Evolutionary conservation across 2,113 vertebrate species (phyloP).

Genomic region (Irena cyanogastra): DNA sequence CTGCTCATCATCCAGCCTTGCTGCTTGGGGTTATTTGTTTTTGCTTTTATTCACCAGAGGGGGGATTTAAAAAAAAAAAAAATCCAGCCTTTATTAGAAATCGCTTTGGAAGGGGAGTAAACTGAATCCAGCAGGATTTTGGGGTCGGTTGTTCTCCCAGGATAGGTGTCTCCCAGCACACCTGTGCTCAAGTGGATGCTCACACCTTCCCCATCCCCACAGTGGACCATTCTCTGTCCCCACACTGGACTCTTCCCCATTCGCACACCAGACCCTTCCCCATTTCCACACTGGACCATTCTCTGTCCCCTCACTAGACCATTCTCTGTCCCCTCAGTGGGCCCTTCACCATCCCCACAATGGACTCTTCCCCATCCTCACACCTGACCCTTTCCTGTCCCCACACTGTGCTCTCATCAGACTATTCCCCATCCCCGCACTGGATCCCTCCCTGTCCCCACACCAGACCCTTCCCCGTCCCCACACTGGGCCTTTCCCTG

Average conservation of each 20-base stretch:
- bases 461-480: fast-evolving
- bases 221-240: fast-evolving
- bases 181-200: neutral
- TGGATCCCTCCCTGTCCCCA: fast-evolving
- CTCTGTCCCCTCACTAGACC: fast-evolving
- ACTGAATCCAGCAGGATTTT: fast-evolving
- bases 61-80: neutral
- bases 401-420: no score
- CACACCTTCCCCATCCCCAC: neutral
- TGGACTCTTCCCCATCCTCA: neutral
- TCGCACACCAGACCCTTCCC: neutral
- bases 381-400: neutral
- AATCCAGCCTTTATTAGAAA: neutral
- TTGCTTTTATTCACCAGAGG: neutral
- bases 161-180: neutral
- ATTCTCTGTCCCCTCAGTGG: fast-evolving
- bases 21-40: neutral
- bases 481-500: fast-evolving
- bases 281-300: neutral
- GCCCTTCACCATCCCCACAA: neutral
- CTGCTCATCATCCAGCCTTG: neutral
- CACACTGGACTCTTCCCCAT: neutral
- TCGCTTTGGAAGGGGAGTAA: neutral
- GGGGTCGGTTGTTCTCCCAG: neutral
- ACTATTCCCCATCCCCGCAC: neutral